Evolutionary conservation across 2,797 vertebrate genomes (phyloP).

Genomic region (Darevskia nairensis): DNA sequence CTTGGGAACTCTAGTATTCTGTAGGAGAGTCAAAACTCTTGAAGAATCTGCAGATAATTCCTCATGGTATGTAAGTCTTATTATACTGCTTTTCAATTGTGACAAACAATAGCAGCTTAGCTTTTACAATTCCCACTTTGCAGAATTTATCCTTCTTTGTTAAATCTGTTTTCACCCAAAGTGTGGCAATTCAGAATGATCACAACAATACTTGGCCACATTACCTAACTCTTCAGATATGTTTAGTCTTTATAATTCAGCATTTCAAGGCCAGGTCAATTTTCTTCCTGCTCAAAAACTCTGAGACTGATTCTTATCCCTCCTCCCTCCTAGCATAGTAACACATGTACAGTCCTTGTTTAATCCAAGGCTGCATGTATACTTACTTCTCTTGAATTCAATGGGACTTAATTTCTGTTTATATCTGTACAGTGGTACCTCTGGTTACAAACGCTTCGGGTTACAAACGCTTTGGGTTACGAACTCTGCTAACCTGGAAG

Average conservation of each 20-base stretch:
- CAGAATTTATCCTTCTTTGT: conserved; percentile 18
- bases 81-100: conserved; percentile 29
- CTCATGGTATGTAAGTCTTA: conserved; percentile 27
- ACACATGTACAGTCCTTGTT: neutral
- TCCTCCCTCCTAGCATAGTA: neutral
- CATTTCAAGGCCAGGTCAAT: conserved; percentile 56
- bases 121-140: conserved; percentile 43
- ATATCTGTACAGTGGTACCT: too few species aligned
- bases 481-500: too few species aligned
- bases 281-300: conserved; percentile 46
- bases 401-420: too few species aligned
- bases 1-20: conserved; percentile 28
- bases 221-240: conserved; percentile 53
- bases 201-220: conserved; percentile 50
- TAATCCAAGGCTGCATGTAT: conserved; percentile 20
- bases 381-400: too few species aligned
- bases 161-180: conserved; percentile 46
- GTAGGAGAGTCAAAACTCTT: conserved; percentile 46
- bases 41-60: conserved; percentile 15
- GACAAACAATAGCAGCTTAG: conserved; percentile 36
- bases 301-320: neutral
- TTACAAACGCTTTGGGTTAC: too few species aligned
- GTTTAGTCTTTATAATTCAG: conserved; percentile 42
- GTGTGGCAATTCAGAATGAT: conserved; percentile 52
- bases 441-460: too few species aligned